These are phyloP conservation scores for Panagrolaimus sp. DNA, from an alignment of 1,140 invertebrate species.

Conservation along the genomic window DNA sequence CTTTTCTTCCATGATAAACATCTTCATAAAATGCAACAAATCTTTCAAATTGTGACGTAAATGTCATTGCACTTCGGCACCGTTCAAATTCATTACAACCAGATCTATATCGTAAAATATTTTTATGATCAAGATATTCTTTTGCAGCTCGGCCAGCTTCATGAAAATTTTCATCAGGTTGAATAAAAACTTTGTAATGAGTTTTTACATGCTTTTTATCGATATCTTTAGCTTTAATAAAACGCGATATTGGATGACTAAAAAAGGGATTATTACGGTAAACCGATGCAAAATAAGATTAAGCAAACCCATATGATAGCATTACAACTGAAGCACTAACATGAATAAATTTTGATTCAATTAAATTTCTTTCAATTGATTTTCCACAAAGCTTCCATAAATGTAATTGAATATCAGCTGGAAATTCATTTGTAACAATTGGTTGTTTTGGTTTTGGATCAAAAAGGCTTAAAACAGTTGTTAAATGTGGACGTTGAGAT, in stretches of 20 bases:
- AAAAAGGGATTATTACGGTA: neutral
- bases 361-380: conserved; percentile 9
- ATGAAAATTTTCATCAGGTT: neutral
- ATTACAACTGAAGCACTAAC: neutral
- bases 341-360: neutral
- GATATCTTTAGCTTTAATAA: neutral
- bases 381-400: conserved; percentile 17
- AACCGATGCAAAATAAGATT: neutral
- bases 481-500: neutral
- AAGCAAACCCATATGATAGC: neutral
- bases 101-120: neutral
- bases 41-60: conserved; percentile 14
- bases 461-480: neutral
- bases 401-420: neutral
- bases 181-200: conserved; percentile 8
- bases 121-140: conserved; percentile 6
- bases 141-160: conserved; percentile 9
- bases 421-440: neutral
- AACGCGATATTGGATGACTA: neutral
- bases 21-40: conserved; percentile 10
- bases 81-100: neutral
- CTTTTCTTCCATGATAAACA: neutral
- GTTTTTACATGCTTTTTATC: neutral
- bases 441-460: neutral
- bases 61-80: conserved; percentile 6